Evolutionary conservation across 2,113 vertebrate species (phyloP).

Genomic region (Rhinogobius similis): DNA sequence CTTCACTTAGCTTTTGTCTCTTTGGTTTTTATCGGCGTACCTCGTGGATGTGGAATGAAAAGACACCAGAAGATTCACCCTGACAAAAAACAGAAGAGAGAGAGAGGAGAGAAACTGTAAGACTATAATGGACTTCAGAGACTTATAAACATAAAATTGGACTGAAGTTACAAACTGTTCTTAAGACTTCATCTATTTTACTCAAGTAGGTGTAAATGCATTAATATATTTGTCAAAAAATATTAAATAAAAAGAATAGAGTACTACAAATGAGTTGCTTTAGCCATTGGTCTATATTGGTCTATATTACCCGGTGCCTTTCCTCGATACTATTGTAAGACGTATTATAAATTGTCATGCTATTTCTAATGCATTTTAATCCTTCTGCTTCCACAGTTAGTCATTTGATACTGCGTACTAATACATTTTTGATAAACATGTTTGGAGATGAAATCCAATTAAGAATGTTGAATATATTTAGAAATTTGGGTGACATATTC

Average conservation of each 20-base stretch:
- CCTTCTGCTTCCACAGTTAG: not conserved
- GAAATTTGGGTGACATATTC: too few relatives aligned
- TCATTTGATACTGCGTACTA: not conserved
- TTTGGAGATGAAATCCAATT: not conserved
- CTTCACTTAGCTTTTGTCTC: slow-evolving; percentile 56
- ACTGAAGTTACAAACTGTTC: not conserved
- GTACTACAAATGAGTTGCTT: not conserved
- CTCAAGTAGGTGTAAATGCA: not conserved
- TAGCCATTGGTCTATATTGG: not conserved
- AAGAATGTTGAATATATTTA: too few relatives aligned
- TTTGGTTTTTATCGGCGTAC: slow-evolving; percentile 43
- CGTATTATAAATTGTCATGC: too few relatives aligned
- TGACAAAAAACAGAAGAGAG: slow-evolving; percentile 30
- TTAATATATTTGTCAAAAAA: not conserved
- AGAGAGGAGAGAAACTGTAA: slow-evolving; percentile 32
- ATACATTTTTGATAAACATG: not conserved
- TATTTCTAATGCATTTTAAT: not conserved
- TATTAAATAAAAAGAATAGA: too few relatives aligned
- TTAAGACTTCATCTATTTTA: not conserved
- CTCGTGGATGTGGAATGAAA: slow-evolving; percentile 51
- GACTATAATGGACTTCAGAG: slow-evolving; percentile 53
- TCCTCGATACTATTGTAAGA: too few relatives aligned
- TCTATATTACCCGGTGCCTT: too few relatives aligned
- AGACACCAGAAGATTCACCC: slow-evolving; percentile 32
- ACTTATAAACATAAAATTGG: slow-evolving; percentile 19